Percentiles rank a stretch among this genome's conserved stretches.
These are phyloP conservation scores for Micrastur ruficollis DNA, from an alignment of 2,797 vertebrate genomes.

Conservation along the genomic window DNA sequence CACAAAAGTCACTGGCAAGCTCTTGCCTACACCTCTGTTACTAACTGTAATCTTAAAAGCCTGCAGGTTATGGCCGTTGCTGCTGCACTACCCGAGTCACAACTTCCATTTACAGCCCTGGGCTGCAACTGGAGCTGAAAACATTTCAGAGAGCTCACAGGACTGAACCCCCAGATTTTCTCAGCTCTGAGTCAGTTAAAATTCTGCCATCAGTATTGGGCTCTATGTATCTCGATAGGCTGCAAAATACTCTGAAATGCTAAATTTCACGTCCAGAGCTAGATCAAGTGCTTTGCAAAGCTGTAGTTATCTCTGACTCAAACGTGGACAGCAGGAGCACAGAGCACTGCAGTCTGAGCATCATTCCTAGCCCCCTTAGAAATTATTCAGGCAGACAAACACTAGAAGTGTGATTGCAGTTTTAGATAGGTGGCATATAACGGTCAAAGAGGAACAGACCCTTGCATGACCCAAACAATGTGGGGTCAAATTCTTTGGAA, in stretches of 20 bases:
- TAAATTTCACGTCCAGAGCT: neutral
- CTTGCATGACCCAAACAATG: neutral
- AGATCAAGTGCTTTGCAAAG: neutral
- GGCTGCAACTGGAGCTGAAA: neutral
- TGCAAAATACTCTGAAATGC: neutral
- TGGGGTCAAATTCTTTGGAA: neutral
- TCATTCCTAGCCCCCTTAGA: neutral
- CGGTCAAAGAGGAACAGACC: neutral
- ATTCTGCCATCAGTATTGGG: neutral
- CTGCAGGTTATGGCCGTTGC: neutral
- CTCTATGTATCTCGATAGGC: accelerated
- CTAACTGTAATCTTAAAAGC: neutral
- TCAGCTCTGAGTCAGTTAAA: neutral
- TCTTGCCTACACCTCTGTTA: neutral
- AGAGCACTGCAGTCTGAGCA: neutral
- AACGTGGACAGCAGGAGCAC: neutral
- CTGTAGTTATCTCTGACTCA: neutral
- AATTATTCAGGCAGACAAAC: neutral
- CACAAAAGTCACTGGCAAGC: neutral
- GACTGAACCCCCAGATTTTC: neutral
- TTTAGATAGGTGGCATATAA: neutral
- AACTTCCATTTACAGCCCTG: neutral
- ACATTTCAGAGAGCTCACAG: neutral
- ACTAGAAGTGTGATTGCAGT: neutral
- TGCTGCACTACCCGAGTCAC: neutral